Base-by-base conservation (phyloP, 2,797 vertebrate species). In the Merluccius polli region DNA sequence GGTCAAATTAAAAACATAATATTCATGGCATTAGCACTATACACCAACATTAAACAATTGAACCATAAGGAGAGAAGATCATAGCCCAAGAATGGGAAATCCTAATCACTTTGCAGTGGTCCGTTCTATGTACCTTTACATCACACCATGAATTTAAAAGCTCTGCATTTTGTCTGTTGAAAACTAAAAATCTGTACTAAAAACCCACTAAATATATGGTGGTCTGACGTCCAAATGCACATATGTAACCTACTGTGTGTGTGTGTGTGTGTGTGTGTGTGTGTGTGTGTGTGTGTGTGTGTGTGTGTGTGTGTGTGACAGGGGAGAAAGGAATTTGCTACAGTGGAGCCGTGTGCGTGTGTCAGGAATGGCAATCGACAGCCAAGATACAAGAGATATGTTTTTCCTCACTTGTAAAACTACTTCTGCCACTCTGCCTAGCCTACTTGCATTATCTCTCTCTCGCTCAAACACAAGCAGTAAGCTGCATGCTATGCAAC, bases 41-140 rank as follows among this genome's bases (percentile, higher is more conserved):
- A 24, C 44, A 59, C n/a, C 52, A 59, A 24, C 52, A 24, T 24
- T 59, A 35, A 35, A 41, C 4, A 41, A 41, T n/a, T n/a, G 6
- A 31, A 35, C 31, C 12, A 11, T 36, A 31, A 59, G 10, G 27
- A 32, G 7, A 70, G 70, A 71, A 32, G 36, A 41, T 63, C 70
- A 32, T 6, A 12, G 29, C 52, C 32, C 30, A 29, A 48, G 13
- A 78, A 70, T 1, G n/a, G 48, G 73, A 35, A 72, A 36, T 77
- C 59, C 78, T 33, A 71, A 74, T 74, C 27, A 78, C 69, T 1
- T 5, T 35, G 48, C 13, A 10, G 44, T 69, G 30, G 31, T 27
- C n/a, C 32, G 73, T 31, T 73, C 70, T 16, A 59, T 78, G 12
- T 69, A 77, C n/a, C 4, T 11, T 15, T 1, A 2, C 24, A 52